A percentile compares a stretch with the other conserved stretches of the same genome.
Conservation (phyloP, 2,113 vertebrate genomes). For the Hypanus sabinus region DNA sequence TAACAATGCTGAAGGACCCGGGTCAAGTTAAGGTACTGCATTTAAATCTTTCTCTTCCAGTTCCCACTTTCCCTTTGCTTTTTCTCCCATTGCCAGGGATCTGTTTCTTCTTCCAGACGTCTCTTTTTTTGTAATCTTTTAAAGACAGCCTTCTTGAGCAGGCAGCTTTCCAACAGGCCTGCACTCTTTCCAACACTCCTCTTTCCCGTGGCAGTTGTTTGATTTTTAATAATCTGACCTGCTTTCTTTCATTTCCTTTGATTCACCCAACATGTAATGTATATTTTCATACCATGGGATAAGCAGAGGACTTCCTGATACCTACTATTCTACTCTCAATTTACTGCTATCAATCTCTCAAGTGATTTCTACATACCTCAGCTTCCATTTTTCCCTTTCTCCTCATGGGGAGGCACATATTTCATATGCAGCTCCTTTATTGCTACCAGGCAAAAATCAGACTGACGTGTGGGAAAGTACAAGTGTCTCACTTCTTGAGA, state of each 20-base stretch:
- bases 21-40: neutral
- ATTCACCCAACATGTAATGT: neutral
- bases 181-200: neutral
- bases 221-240: neutral
- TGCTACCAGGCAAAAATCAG: neutral
- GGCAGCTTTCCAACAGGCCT: neutral
- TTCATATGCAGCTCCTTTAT: neutral
- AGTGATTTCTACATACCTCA: neutral
- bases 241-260: neutral
- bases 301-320: neutral
- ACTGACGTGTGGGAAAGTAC: neutral
- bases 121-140: neutral
- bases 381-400: neutral
- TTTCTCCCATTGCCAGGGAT: neutral
- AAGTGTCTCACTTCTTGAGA: neutral
- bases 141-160: neutral
- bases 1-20: neutral
- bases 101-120: neutral
- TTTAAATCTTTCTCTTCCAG: neutral
- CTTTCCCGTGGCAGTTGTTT: neutral
- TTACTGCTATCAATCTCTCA: neutral
- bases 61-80: neutral
- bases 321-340: neutral
- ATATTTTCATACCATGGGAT: neutral
- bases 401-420: neutral